These are phyloP conservation scores for Leptodirus hochenwartii DNA, from an alignment of 2,888 invertebrate species.

Conservation along the genomic window DNA sequence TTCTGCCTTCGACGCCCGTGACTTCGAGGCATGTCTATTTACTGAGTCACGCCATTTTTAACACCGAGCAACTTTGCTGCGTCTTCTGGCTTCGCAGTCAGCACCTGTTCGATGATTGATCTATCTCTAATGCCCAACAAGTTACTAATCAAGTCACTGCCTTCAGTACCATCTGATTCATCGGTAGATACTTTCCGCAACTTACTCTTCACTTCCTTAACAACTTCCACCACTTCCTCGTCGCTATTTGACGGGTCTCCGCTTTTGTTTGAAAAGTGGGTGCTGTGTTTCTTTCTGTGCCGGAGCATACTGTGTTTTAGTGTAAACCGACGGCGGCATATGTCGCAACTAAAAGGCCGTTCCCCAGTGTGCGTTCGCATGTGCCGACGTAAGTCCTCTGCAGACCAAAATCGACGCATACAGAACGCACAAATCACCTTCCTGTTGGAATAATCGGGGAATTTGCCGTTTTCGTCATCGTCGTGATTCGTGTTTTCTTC, in stretches of 20 bases:
- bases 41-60: too few relatives aligned
- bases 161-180: constrained; percentile 31
- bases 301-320: constrained; percentile 89
- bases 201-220: constrained; percentile 7
- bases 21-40: too few relatives aligned
- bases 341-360: constrained; percentile 79
- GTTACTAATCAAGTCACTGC: constrained; percentile 71
- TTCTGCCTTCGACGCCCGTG: too few relatives aligned
- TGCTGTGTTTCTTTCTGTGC: constrained; percentile 71
- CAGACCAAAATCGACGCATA: constrained; percentile 85
- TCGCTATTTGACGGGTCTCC: constrained; percentile 27
- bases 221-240: constrained; percentile 20
- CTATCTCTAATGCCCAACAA: constrained; percentile 74
- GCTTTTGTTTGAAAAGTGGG: constrained; percentile 27
- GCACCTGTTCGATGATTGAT: constrained; percentile 65
- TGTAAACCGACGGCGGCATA: constrained; percentile 75
- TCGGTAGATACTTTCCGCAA: constrained; percentile 24
- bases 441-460: constrained; percentile 72
- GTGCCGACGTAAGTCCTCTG: constrained; percentile 81
- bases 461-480: constrained; percentile 55
- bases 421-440: constrained; percentile 87
- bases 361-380: constrained; percentile 91
- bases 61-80: constrained; percentile 76
- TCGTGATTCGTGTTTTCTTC: constrained; percentile 28
- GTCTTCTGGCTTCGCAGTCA: constrained; percentile 67